A percentile compares a stretch with the other conserved stretches of the same genome.
phyloP scores from a whole-genome alignment of 2,113 vertebrate genomes.

The Tyto alba region DNA sequence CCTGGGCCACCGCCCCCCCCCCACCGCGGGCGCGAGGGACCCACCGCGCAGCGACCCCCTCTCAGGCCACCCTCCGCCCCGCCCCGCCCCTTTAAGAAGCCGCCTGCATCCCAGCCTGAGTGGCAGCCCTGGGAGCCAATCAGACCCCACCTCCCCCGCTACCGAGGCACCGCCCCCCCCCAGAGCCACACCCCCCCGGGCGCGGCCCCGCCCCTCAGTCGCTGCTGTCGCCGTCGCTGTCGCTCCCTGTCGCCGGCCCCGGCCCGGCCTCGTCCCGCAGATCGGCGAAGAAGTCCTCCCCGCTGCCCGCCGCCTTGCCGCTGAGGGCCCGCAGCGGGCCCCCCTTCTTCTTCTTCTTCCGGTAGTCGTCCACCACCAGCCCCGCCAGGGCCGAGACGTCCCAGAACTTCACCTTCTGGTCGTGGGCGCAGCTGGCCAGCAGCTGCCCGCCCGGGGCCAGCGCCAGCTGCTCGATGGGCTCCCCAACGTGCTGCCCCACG shows the following conservation, averaged over 20 bases:
- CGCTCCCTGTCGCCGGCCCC: neutral
- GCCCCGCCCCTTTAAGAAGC: neutral
- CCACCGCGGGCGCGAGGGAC: neutral
- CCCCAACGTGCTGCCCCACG: slow-evolving; percentile 87
- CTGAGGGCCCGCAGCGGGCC: slow-evolving; percentile 80
- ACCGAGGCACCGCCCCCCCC: too few relatives aligned
- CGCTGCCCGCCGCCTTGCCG: slow-evolving; percentile 80
- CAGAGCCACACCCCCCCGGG: neutral
- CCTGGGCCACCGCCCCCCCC: neutral
- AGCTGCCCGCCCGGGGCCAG: slow-evolving; percentile 75
- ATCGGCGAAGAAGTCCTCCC: slow-evolving; percentile 85
- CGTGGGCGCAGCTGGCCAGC: slow-evolving; percentile 88
- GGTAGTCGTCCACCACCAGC: slow-evolving; percentile 82
- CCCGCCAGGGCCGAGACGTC: slow-evolving; percentile 75
- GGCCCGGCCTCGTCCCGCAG: slow-evolving; percentile 55
- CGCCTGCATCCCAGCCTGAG: neutral
- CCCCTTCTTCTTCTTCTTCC: slow-evolving; percentile 86
- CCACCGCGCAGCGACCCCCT: neutral
- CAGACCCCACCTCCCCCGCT: neutral
- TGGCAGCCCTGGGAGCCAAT: neutral
- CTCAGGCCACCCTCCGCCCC: too few relatives aligned
- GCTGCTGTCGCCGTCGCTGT: neutral
- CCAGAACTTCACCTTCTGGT: slow-evolving; percentile 96
- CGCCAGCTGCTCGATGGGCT: slow-evolving; percentile 88
- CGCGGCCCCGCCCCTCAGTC: slow-evolving; percentile 62